phyloP scores from a whole-genome alignment of 30 jellyfish, hydroid and myxozoan genomes.

The Euphysa ruthae region DNA sequence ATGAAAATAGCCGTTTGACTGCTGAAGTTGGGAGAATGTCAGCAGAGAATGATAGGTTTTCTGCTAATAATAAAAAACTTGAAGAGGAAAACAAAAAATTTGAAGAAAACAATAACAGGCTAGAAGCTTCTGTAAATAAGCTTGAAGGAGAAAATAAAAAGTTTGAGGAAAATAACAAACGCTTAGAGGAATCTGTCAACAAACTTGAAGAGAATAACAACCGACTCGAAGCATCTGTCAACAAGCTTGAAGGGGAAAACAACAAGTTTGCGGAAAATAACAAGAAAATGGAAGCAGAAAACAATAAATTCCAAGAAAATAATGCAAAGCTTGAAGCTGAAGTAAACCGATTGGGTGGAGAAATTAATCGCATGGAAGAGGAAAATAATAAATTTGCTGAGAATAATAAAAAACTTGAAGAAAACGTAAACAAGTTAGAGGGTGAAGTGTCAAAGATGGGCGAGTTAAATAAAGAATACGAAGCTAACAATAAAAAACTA shows the following conservation, averaged over 20 bases:
- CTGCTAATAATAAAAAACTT: slow-evolving; percentile 62
- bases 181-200: slow-evolving; percentile 39
- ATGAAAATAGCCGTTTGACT: slow-evolving; percentile 35
- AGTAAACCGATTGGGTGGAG: slow-evolving; percentile 44
- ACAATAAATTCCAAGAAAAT: slow-evolving; percentile 58
- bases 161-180: slow-evolving; percentile 54
- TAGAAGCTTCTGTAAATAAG: slow-evolving; percentile 52
- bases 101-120: slow-evolving; percentile 48
- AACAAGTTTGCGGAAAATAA: slow-evolving; percentile 48
- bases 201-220: slow-evolving; percentile 77
- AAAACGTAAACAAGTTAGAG: slow-evolving; percentile 46
- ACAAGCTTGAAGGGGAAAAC: slow-evolving; percentile 62
- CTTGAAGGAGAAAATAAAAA: slow-evolving; percentile 58
- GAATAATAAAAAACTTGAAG: slow-evolving; percentile 71
- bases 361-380: slow-evolving; percentile 61
- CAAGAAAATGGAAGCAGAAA: slow-evolving; percentile 56
- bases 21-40: slow-evolving; percentile 59
- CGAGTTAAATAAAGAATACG: slow-evolving; percentile 58
- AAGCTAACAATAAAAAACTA: slow-evolving; percentile 39
- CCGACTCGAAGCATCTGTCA: slow-evolving; percentile 55
- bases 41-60: slow-evolving; percentile 58
- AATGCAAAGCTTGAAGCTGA: slow-evolving; percentile 55
- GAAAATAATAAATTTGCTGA: slow-evolving; percentile 78
- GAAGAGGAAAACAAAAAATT: slow-evolving; percentile 64
- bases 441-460: slow-evolving; percentile 57